Percentiles rank a stretch among this genome's conserved stretches.
These are phyloP conservation scores for Anadara kagoshimensis DNA, from an alignment of 1,140 invertebrate species.

Conservation along the genomic window DNA sequence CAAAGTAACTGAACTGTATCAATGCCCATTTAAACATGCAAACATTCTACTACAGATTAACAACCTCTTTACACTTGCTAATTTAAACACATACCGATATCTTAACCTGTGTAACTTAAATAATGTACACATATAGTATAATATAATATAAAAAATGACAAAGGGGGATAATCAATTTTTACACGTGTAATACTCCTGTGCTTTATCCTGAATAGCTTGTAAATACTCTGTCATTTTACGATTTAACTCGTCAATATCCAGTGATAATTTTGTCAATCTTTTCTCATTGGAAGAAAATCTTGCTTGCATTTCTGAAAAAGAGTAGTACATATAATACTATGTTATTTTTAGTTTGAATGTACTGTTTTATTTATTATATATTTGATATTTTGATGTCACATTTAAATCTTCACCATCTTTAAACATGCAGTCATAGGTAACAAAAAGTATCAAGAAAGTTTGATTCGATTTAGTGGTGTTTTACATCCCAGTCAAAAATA, in stretches of 20 bases:
- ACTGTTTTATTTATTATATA: background rate
- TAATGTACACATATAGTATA: background rate
- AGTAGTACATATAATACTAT: conserved; percentile 22
- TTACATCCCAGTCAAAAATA: no score
- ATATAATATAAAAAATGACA: background rate
- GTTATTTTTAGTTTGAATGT: background rate
- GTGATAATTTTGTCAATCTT: conserved; percentile 70
- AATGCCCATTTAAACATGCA: no score
- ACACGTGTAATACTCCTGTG: conserved; percentile 76
- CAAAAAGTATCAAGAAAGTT: background rate
- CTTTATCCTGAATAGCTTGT: conserved; percentile 72
- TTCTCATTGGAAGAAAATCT: conserved; percentile 75
- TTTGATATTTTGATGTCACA: background rate
- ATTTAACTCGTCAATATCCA: conserved; percentile 74
- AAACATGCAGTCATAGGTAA: background rate
- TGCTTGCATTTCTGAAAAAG: conserved; percentile 75
- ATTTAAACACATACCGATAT: no score
- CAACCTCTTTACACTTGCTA: no score
- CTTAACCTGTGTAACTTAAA: no score
- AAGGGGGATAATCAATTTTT: conserved; percentile 37
- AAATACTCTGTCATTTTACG: conserved; percentile 75
- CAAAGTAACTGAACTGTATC: no score
- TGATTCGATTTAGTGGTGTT: no score
- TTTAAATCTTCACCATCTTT: background rate
- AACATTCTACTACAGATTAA: no score